Percentiles rank a stretch among this genome's conserved stretches.
Evolutionary conservation across 2,113 vertebrate species (phyloP).

Genomic region (Physeter macrocephalus): DNA sequence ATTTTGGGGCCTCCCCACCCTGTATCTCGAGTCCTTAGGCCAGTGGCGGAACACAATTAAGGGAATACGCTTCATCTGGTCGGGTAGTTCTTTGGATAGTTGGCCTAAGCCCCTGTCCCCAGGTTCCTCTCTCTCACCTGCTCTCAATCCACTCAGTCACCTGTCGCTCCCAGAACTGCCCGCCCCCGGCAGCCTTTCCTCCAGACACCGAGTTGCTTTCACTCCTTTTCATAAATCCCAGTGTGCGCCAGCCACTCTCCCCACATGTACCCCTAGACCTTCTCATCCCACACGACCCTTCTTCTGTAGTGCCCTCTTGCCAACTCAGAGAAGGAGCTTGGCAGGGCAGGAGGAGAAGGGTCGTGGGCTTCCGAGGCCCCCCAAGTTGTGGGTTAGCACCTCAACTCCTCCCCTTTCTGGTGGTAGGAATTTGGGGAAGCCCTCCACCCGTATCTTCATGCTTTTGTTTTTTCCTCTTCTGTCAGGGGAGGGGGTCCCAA

Average conservation of each 20-base stretch:
- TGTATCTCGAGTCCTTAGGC: not conserved
- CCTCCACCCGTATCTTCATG: not conserved
- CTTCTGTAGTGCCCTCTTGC: too few species aligned
- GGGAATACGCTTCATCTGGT: too few species aligned
- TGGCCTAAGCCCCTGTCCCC: not conserved
- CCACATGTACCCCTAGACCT: not conserved
- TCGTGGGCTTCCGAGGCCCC: rapidly evolving
- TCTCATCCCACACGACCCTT: rapidly evolving
- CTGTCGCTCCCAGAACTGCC: too few species aligned
- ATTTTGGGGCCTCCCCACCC: too few species aligned
- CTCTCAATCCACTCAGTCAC: not conserved
- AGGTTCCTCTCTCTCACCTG: not conserved
- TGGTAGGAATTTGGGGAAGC: not conserved
- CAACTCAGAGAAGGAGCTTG: rapidly evolving
- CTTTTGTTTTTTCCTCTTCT: not conserved
- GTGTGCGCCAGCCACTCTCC: not conserved
- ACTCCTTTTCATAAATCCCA: not conserved
- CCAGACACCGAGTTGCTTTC: not conserved
- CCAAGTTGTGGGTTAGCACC: not conserved
- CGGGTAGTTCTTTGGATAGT: not conserved
- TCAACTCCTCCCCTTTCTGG: not conserved
- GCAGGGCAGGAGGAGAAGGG: not conserved
- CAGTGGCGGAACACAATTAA: not conserved
- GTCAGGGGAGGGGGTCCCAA: too few species aligned
- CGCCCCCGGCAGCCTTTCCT: not conserved